phyloP scores from a whole-genome alignment of 2,797 vertebrate genomes.

The Coccyzus lansbergi region DNA sequence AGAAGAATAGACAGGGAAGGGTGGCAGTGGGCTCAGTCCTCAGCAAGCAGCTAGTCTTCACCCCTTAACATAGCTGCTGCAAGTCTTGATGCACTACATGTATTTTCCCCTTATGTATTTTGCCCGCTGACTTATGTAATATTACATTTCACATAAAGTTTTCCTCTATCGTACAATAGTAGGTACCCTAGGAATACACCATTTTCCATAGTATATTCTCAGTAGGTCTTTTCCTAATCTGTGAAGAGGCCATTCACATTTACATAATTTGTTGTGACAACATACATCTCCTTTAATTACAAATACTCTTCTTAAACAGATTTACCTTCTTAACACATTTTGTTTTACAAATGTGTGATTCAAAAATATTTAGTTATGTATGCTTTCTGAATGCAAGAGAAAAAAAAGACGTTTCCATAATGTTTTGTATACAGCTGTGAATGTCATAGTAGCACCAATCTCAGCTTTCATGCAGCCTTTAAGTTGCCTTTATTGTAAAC shows the following conservation, averaged over 20 bases:
- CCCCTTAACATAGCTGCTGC: neutral
- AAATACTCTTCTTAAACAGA: neutral
- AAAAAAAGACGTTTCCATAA: constrained; percentile 24
- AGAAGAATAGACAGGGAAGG: constrained; percentile 16
- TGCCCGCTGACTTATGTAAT: neutral
- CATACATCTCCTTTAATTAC: neutral
- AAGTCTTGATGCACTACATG: neutral
- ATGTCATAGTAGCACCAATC: neutral
- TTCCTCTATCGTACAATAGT: neutral
- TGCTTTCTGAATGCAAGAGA: constrained; percentile 6
- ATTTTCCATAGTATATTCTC: neutral
- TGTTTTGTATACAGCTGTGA: constrained; percentile 1
- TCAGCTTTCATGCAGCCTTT: constrained; percentile 23
- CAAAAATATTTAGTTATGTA: neutral
- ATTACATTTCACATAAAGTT: neutral
- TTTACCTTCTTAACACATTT: neutral
- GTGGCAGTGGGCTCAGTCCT: neutral
- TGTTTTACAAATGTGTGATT: neutral
- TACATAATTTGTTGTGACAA: neutral
- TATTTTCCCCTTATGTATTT: neutral
- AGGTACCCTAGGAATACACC: neutral
- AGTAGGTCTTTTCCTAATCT: neutral
- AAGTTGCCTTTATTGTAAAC: constrained; percentile 54
- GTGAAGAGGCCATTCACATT: neutral
- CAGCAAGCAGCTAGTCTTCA: neutral